Evolutionary conservation across 2,113 vertebrate species (phyloP), one percentile per base, ranked within the genome.

Genomic region (Melanotaenia duboulayi): DNA sequence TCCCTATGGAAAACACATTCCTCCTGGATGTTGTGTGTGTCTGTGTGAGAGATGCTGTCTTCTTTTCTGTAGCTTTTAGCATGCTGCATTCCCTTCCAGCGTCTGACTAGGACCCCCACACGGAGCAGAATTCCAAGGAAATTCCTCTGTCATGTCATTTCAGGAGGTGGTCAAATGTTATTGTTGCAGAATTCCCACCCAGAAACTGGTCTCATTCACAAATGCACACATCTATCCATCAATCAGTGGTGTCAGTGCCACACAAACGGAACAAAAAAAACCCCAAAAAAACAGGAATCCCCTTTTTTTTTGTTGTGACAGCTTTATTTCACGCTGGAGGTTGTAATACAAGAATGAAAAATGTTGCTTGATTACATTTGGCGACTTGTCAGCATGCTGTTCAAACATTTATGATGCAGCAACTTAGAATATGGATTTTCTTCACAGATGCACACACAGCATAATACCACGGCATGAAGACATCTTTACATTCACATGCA

Each of bases 81-180:
- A 1, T 8, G 20, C 71, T 60, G 49, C 71, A 83, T 84, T 88
- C 83, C 50, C 73, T 39, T 37, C 51, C 60, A 16, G 62, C 19
- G 54, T 83, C 44, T 0, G 2, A 78, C 77, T 52, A 59, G 52
- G 44, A 62, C 56, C 76, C 72, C 74, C 78, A 78, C 78, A 76
- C 46, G 39, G 60, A 65, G 57, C 46, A 65, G 72, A 71, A 91
- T 89, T 89, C 88, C 85, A 74, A 61, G 59, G 52, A 84, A 77
- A 92, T 92, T 91, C 87, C 87, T 76, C 66, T 84, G 90, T 90
- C 90, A 82, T 73, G 90, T 91, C 35, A 56, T 42, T 73, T 88
- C 79, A 87, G 78, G 58, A 65, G 87, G 82, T 66, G 23, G 87
- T 85, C 88, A 85, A 71, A 74, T 11, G 37, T 91, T 72, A 86